Conservation (phyloP, 2,888 invertebrate species). For the Bruchidius siliquastri region DNA sequence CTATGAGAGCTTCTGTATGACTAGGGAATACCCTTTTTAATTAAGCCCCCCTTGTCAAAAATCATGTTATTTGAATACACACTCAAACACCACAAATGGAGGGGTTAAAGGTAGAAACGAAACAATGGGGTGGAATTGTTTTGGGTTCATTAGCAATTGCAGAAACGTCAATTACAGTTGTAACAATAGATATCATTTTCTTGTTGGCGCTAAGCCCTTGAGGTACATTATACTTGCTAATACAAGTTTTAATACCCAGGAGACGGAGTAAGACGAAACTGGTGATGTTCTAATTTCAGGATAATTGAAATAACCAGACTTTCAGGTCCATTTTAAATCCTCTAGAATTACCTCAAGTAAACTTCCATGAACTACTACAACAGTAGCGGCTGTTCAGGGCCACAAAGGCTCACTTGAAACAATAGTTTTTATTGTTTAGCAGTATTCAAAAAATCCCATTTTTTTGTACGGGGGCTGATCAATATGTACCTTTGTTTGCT, state of each 20-base stretch:
- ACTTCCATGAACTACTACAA: neutral
- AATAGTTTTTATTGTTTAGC: too few species aligned
- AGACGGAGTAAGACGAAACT: slow-evolving; percentile 9
- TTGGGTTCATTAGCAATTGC: neutral
- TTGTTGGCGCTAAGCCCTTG: slow-evolving; percentile 8
- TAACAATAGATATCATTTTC: slow-evolving; percentile 9
- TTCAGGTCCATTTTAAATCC: neutral
- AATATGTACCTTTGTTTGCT: too few species aligned
- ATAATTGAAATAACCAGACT: slow-evolving; percentile 14
- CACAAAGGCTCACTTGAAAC: too few species aligned
- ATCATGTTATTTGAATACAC: neutral
- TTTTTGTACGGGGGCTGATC: too few species aligned
- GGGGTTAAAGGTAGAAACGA: neutral
- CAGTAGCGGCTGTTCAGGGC: neutral
- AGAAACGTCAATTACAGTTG: slow-evolving; percentile 1
- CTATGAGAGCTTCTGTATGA: too few species aligned
- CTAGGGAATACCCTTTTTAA: neutral
- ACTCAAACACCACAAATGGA: neutral
- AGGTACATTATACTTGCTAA: slow-evolving; percentile 17
- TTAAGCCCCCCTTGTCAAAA: neutral
- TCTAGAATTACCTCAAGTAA: neutral
- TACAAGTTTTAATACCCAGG: slow-evolving; percentile 15
- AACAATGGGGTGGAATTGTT: neutral
- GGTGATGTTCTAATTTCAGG: slow-evolving; percentile 14
- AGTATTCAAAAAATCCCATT: too few species aligned